Base-by-base conservation (phyloP, 2,113 vertebrate genomes). In the Poicephalus meyeri region DNA sequence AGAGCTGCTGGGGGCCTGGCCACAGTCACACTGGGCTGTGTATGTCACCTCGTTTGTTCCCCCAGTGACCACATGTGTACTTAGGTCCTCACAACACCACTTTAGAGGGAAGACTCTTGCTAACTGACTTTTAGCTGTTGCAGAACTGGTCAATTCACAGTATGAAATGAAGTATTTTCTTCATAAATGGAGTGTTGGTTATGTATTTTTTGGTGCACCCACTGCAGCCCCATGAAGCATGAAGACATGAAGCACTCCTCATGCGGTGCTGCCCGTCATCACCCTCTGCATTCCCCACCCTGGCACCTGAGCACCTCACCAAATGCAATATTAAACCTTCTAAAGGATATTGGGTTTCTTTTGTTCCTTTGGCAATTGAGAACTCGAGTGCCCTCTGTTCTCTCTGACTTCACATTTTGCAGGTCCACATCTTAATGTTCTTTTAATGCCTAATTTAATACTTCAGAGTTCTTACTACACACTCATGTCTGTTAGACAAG, bases 241-340 rank as follows among this genome's bases (percentile, higher is more conserved):
- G 76, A 33, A 39, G 58, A 55, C 24, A 37, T 2, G 7, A 24
- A 11, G 68, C 71, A 23, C 11, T n/a, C 50, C 52, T 26, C 2
- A 2, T 26, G 16, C 0, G 0, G 37, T 9, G 47, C 23, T 24
- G 66, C 33, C 90, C 42, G 23, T 77, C 94, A 63, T 44, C 5
- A 1, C 16, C 56, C 24, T 18, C 71, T 18, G 41, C 66, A 6
- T 19, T 42, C 17, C 5, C 65, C 47, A 77, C 86, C 80, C 73
- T 8, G 20, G 13, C 65, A 85, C 47, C 66, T 2, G 31, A 93
- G 80, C 80, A 88, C 23, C 95, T 92, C 13, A 39, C 6, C 81
- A 66, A 85, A 94, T 96, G 69, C 94, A 97, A 95, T 86, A 96
- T 96, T 94, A 89, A 97, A 80, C 53, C 3, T 69, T 21, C 66